Conservation (phyloP, 2,888 invertebrate species). For the Tholera decimalis region DNA sequence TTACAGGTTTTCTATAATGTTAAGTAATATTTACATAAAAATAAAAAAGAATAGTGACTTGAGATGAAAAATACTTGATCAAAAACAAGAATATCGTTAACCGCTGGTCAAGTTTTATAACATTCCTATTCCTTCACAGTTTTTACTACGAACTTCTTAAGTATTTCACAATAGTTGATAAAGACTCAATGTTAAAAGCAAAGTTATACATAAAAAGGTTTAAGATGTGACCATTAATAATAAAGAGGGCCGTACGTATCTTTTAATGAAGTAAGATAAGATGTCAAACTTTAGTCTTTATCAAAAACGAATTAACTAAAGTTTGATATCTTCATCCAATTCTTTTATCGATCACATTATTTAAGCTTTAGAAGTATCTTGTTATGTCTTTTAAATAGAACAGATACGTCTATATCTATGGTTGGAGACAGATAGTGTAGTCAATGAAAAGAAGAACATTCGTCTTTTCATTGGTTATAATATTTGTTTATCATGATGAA, state of each 20-base stretch:
- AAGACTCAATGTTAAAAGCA: background rate
- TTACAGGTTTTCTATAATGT: too few species aligned
- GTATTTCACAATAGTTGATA: background rate
- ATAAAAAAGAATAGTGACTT: too few species aligned
- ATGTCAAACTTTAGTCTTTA: constrained; percentile 16
- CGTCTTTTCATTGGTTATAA: too few species aligned
- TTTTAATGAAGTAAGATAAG: constrained; percentile 14
- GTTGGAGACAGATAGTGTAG: too few species aligned
- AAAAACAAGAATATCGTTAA: too few species aligned
- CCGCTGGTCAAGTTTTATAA: too few species aligned
- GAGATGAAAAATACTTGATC: too few species aligned
- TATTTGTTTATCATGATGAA: too few species aligned
- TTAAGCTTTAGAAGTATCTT: constrained; percentile 2
- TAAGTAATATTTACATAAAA: too few species aligned
- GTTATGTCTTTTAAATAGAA: background rate
- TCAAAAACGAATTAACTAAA: constrained; percentile 27
- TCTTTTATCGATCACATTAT: constrained; percentile 2
- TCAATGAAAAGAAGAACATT: background rate
- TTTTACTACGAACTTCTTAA: background rate
- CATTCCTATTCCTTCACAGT: background rate
- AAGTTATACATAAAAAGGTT: background rate
- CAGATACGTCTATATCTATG: background rate
- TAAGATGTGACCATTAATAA: background rate
- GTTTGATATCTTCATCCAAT: constrained; percentile 7
- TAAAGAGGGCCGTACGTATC: background rate